Conservation (phyloP, 2,113 vertebrate species). For the Pachypanchax playfairii region DNA sequence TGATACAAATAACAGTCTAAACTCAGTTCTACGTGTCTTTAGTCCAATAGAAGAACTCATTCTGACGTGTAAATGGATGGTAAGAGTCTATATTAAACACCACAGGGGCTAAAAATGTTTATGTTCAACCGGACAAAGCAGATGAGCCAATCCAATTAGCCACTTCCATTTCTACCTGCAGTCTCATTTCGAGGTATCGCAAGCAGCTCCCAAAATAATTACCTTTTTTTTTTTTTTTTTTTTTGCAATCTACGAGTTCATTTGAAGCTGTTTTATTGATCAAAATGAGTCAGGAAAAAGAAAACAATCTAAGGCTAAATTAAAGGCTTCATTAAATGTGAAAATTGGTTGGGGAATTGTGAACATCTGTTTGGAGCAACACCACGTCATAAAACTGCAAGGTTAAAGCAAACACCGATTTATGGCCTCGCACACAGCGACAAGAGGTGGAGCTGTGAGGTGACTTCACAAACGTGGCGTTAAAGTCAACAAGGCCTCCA, state of each 20-base stretch:
- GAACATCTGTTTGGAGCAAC: constrained; percentile 78
- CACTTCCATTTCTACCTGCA: constrained; percentile 71
- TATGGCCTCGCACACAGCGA: constrained; percentile 52
- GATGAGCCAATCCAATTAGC: constrained; percentile 61
- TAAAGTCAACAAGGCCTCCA: constrained; percentile 58
- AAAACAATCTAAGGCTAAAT: constrained; percentile 80
- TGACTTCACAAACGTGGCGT: constrained; percentile 39
- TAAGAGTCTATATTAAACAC: constrained; percentile 38
- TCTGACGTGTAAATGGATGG: constrained; percentile 40
- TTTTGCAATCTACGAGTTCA: constrained; percentile 73
- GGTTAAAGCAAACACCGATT: constrained; percentile 79
- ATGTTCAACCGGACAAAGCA: constrained; percentile 30
- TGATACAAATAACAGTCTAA: too few relatives aligned
- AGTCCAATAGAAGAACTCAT: too few relatives aligned
- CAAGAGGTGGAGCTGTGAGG: constrained; percentile 35
- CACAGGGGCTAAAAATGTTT: constrained; percentile 23
- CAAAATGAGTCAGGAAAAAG: constrained; percentile 63
- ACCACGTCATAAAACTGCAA: constrained; percentile 73
- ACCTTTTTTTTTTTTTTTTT: constrained; percentile 39
- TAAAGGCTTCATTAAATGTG: constrained; percentile 83
- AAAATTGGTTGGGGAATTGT: constrained; percentile 81
- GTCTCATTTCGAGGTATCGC: constrained; percentile 68
- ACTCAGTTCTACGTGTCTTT: too few relatives aligned
- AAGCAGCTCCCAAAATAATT: constrained; percentile 65
- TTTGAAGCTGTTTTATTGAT: constrained; percentile 81